Conservation (phyloP, 2,797 vertebrate genomes). For the Babyrousa celebensis region DNA sequence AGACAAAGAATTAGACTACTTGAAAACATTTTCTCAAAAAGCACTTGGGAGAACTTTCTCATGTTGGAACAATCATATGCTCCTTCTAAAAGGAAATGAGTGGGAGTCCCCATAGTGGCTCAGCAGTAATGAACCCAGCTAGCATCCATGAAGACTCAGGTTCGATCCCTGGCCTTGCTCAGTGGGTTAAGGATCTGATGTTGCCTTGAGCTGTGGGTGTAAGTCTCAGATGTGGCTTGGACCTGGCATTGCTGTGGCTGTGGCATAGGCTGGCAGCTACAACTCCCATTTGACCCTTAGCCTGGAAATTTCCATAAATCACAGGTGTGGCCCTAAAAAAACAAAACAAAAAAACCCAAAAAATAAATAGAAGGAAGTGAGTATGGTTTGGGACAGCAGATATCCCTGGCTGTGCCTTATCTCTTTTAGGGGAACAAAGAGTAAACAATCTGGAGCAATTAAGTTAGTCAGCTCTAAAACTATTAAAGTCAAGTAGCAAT, state of each 20-base stretch:
- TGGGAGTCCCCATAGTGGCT: background rate
- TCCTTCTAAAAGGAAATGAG: conserved; percentile 56
- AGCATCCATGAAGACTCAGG: too few relatives aligned
- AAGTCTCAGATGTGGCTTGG: too few relatives aligned
- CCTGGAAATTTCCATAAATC: too few relatives aligned
- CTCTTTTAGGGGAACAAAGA: conserved; percentile 65
- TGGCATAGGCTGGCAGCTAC: too few relatives aligned
- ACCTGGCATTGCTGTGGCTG: too few relatives aligned
- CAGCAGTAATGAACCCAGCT: too few relatives aligned
- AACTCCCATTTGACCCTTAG: too few relatives aligned
- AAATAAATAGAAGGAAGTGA: conserved; percentile 5
- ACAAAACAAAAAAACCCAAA: too few relatives aligned
- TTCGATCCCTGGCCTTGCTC: too few relatives aligned
- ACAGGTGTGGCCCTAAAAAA: too few relatives aligned
- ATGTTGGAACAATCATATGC: conserved; percentile 35
- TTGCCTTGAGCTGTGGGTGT: too few relatives aligned
- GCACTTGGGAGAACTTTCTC: conserved; percentile 21
- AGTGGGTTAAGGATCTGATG: too few relatives aligned
- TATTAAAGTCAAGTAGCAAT: conserved; percentile 71
- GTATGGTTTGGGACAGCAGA: background rate
- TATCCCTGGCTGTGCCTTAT: conserved; percentile 77
- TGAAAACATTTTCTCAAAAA: conserved; percentile 65
- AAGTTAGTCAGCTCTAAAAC: conserved; percentile 76
- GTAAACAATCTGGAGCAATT: conserved; percentile 72
- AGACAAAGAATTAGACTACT: conserved; percentile 62